Evolutionary conservation across 2,113 vertebrate genomes (phyloP).

Genomic region (Deroptyus accipitrinus): DNA sequence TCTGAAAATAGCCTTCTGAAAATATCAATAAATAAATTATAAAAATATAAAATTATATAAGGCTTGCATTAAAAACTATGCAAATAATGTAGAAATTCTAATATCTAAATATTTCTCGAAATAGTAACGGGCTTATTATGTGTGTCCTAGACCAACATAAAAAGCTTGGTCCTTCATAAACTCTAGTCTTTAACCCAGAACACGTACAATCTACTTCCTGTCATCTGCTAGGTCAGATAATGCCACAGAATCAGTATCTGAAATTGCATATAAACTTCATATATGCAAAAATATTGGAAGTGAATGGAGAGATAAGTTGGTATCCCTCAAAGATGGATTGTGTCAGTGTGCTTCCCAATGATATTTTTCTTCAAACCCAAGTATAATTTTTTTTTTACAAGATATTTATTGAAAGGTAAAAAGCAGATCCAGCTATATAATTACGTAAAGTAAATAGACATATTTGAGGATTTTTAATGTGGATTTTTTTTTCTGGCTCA

Average conservation of each 20-base stretch:
- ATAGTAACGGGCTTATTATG: neutral
- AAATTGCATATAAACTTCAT: neutral
- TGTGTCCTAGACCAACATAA: neutral
- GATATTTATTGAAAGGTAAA: neutral
- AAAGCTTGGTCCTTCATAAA: neutral
- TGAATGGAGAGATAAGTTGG: neutral
- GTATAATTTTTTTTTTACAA: neutral
- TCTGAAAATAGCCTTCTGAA: neutral
- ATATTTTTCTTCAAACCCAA: neutral
- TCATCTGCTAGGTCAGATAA: neutral
- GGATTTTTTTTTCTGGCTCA: neutral
- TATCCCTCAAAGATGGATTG: neutral
- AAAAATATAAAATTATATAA: neutral
- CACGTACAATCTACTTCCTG: neutral
- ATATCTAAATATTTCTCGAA: neutral
- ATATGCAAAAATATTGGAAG: neutral
- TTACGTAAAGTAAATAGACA: neutral
- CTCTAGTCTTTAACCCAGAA: neutral
- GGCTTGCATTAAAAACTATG: neutral
- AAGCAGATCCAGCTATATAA: neutral
- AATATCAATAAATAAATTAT: neutral
- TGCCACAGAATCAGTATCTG: neutral
- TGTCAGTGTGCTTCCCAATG: neutral
- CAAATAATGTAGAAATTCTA: neutral
- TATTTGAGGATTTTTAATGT: neutral